phyloP scores from a whole-genome alignment of 2,888 invertebrate species.

The Chymomyza caudatula region DNA sequence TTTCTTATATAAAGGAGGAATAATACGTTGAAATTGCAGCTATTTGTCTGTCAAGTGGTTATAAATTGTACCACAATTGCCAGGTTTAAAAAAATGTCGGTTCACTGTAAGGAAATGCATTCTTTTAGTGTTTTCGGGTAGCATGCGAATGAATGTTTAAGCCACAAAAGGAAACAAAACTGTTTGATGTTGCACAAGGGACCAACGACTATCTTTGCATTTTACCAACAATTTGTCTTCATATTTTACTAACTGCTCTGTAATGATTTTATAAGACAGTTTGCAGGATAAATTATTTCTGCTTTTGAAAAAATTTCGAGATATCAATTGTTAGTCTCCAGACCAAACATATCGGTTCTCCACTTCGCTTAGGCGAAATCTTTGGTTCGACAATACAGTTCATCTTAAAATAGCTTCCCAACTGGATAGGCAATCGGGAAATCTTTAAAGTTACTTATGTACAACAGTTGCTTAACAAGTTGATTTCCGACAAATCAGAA shows the following conservation, averaged over 20 bases:
- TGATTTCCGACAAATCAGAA: too few relatives aligned
- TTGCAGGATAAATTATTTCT: too few relatives aligned
- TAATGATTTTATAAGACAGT: background rate
- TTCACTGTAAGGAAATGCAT: background rate
- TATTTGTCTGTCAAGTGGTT: background rate
- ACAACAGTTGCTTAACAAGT: too few relatives aligned
- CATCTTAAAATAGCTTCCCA: too few relatives aligned
- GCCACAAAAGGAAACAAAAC: background rate
- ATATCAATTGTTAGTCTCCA: too few relatives aligned
- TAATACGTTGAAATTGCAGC: background rate
- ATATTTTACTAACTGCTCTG: background rate
- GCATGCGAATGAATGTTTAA: background rate
- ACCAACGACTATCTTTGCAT: background rate
- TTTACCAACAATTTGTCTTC: too few relatives aligned
- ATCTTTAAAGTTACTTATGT: too few relatives aligned
- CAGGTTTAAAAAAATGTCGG: background rate
- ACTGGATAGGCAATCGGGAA: too few relatives aligned
- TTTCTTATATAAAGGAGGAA: background rate
- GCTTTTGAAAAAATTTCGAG: too few relatives aligned
- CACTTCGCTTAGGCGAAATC: too few relatives aligned
- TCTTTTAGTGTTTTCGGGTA: background rate
- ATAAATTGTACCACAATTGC: background rate
- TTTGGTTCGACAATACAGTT: too few relatives aligned
- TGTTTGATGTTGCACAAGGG: background rate
- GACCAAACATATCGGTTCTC: too few relatives aligned